Conservation (phyloP, 2,797 vertebrate species). For the Alca torda region DNA sequence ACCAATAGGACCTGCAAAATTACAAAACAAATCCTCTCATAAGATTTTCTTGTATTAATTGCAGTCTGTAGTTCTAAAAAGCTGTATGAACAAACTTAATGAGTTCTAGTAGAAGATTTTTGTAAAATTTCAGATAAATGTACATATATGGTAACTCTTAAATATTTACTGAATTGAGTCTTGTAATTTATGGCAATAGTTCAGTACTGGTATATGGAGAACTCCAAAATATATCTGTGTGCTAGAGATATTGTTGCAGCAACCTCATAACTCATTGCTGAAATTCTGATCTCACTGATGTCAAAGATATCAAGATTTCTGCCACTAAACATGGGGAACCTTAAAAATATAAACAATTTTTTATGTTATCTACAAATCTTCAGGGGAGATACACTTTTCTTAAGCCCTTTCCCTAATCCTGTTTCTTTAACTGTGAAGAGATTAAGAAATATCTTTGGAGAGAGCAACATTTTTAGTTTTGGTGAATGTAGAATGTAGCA, state of each 20-base stretch:
- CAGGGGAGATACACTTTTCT: not conserved
- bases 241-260: not conserved
- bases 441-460: not conserved
- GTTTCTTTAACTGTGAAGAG: not conserved
- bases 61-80: not conserved
- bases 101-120: not conserved
- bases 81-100: not conserved
- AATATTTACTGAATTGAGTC: not conserved
- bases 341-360: not conserved
- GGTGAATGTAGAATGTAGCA: not conserved
- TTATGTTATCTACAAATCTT: not conserved
- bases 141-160: not conserved
- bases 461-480: not conserved
- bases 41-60: conserved; percentile 8
- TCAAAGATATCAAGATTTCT: not conserved
- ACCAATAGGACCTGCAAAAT: not conserved
- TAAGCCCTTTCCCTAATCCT: not conserved
- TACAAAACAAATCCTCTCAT: not conserved
- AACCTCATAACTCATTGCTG: not conserved
- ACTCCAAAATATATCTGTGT: not conserved
- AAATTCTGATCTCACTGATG: not conserved
- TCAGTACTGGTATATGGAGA: not conserved
- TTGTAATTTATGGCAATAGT: not conserved
- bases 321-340: not conserved
- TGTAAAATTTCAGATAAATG: not conserved